Percentiles rank a stretch among this genome's conserved stretches.
Evolutionary conservation across 2,797 vertebrate genomes (phyloP).

Genomic region (Mionectes olivaceus): DNA sequence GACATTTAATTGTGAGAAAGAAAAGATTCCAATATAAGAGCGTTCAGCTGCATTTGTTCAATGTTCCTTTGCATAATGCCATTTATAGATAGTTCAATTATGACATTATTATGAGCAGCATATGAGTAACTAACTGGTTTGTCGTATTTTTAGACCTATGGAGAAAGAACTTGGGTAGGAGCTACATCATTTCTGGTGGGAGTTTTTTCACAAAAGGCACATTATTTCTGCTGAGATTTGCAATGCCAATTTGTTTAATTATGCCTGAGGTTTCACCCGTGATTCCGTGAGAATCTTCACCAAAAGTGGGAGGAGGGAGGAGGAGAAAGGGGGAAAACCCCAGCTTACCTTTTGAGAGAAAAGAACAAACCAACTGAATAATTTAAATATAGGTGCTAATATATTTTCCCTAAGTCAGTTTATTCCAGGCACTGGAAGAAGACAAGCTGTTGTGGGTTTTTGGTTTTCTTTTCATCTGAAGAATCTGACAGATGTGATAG

Average conservation of each 20-base stretch:
- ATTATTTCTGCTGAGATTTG: constrained; percentile 55
- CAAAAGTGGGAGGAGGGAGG: constrained; percentile 9
- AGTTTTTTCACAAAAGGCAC: constrained; percentile 65
- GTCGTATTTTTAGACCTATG: constrained; percentile 78
- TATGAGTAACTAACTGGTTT: constrained; percentile 76
- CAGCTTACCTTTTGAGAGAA: constrained; percentile 25
- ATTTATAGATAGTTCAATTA: constrained; percentile 80
- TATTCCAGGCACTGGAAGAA: constrained; percentile 5
- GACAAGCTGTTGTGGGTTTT: neutral
- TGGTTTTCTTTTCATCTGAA: neutral
- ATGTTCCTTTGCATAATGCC: constrained; percentile 78
- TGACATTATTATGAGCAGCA: constrained; percentile 78
- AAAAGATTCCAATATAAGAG: constrained; percentile 78
- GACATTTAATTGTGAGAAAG: constrained; percentile 82
- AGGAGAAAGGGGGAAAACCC: constrained; percentile 35
- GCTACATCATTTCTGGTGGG: constrained; percentile 67
- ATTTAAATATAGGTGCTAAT: constrained; percentile 51
- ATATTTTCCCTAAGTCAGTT: neutral
- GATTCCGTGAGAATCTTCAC: constrained; percentile 45
- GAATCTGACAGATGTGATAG: constrained; percentile 60
- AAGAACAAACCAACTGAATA: constrained; percentile 11
- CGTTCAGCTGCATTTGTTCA: constrained; percentile 77
- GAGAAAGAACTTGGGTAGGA: constrained; percentile 75
- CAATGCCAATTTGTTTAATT: constrained; percentile 70
- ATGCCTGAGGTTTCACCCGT: constrained; percentile 50